Conservation (phyloP, 2,888 invertebrate genomes). For the Scaptomyza tumidula region DNA sequence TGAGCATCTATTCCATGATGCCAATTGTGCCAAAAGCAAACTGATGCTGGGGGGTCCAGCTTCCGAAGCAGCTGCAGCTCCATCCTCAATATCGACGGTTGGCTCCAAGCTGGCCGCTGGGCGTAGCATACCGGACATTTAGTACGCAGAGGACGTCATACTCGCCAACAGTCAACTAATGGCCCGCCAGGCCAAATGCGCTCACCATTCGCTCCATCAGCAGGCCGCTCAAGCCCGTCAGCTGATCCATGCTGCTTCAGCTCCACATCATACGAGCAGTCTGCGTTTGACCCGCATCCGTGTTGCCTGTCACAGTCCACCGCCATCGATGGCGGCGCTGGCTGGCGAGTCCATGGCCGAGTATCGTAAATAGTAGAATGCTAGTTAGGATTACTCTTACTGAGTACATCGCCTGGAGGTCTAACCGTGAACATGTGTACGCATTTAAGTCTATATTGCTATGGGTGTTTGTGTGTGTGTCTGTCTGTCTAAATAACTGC, state of each 20-base stretch:
- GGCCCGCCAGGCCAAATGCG: constrained; percentile 67
- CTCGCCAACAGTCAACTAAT: constrained; percentile 80
- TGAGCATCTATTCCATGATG: constrained; percentile 84
- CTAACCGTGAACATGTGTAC: constrained; percentile 32
- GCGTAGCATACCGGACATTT: constrained; percentile 83
- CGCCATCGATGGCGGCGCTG: constrained; percentile 45
- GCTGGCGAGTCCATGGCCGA: constrained; percentile 70
- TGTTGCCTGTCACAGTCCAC: constrained; percentile 80
- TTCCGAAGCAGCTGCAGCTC: constrained; percentile 24
- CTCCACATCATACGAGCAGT: constrained; percentile 51
- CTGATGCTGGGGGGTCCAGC: constrained; percentile 18
- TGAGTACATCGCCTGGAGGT: constrained; percentile 14
- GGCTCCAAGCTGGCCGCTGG: constrained; percentile 59
- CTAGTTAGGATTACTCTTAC: constrained; percentile 13
- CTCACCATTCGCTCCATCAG: constrained; percentile 68
- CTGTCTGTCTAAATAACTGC: constrained; percentile 17
- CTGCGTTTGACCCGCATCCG: constrained; percentile 58
- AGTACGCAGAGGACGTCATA: constrained; percentile 84
- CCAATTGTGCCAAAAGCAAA: constrained; percentile 84
- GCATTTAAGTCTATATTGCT: constrained; percentile 3
- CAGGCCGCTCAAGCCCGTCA: constrained; percentile 37
- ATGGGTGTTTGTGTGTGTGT: not conserved
- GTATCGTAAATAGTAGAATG: constrained; percentile 76
- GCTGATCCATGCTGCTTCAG: constrained; percentile 13
- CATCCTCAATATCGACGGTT: constrained; percentile 23